Evolutionary conservation across 2,888 invertebrate genomes (phyloP), one percentile per base, ranked within the genome.

Genomic region (Pinctada fucata): DNA sequence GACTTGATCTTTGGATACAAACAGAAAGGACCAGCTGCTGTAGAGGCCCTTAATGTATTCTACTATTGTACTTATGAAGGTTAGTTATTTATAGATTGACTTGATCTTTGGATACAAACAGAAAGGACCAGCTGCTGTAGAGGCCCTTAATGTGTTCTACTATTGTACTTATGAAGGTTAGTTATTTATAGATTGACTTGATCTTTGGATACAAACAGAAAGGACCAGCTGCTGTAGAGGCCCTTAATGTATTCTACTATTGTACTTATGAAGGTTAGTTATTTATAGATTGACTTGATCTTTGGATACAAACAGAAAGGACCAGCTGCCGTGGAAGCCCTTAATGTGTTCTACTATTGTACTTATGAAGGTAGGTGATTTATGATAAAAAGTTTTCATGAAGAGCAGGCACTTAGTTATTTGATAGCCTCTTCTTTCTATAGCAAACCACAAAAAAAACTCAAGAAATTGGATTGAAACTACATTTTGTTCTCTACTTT

Each of bases 301-400:
- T 93, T 93, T 86, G 93, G 93, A 58, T 93, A 90, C 88, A 93
- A 93, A 83, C 93, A 94, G 87, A 92, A 92, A 83, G 93, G 93
- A 16, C 90, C 84, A 5, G 92, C 91, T 3, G 93, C 93, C 10
- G 91, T 89, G 2, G 92, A 93, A 72, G 93, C 93, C 10, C 85
- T 93, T 16, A 93, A 93, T 88, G 93, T 93, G 31, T 93, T 93
- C 88, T 93, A 92, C 85, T 95, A 95, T 88, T 95, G 94, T 92
- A 91, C 92, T 48, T 6, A 10, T 31, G 8, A 68, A 8, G 45
- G 5, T 31, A 31, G 31, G 31, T 31, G 31, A 31, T 31, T 31
- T 31, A 31, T 31, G 31, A 31, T 31, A 31, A 31, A 31, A 31
- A 31, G 31, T 31, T 31, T 31, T 31, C 31, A 31, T 31, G 31